Evolutionary conservation across 2,113 vertebrate species (phyloP).

Genomic region (Alligator sinensis): DNA sequence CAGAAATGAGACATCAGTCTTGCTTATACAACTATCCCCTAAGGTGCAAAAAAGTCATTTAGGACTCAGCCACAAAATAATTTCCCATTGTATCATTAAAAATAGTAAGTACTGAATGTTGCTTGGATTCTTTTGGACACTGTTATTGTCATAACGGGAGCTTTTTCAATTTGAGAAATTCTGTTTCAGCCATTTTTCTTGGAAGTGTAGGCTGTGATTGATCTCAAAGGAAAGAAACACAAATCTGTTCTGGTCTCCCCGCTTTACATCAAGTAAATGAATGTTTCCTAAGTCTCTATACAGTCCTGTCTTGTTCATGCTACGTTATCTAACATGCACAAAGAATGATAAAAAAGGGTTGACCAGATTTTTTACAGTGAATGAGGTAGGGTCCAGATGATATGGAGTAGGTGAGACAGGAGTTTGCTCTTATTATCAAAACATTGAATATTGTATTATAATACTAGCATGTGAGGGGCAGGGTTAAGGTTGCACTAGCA

Average conservation of each 20-base stretch:
- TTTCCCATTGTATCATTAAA: slow-evolving; percentile 44
- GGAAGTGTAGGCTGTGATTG: background rate
- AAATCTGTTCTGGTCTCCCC: background rate
- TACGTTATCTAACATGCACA: rapidly evolving
- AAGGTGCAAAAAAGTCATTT: slow-evolving; percentile 54
- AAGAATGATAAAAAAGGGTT: background rate
- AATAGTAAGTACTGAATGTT: slow-evolving; percentile 35
- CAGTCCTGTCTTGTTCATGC: slow-evolving; percentile 1
- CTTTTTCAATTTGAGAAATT: background rate
- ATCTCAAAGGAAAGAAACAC: background rate
- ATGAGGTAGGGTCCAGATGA: background rate
- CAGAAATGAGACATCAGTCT: background rate
- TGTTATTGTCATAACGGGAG: background rate
- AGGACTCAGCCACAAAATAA: slow-evolving; percentile 32
- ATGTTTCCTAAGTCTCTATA: background rate
- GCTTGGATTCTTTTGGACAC: background rate
- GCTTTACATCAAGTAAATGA: background rate
- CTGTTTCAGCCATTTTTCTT: background rate
- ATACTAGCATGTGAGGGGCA: background rate
- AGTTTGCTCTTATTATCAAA: background rate
- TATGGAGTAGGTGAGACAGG: background rate
- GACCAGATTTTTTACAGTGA: slow-evolving; percentile 1
- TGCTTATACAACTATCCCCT: slow-evolving; percentile 45
- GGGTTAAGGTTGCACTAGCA: slow-evolving; percentile 3
- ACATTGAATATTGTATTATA: background rate